Conservation (phyloP, 2,888 invertebrate genomes). For the Ischnura elegans region DNA sequence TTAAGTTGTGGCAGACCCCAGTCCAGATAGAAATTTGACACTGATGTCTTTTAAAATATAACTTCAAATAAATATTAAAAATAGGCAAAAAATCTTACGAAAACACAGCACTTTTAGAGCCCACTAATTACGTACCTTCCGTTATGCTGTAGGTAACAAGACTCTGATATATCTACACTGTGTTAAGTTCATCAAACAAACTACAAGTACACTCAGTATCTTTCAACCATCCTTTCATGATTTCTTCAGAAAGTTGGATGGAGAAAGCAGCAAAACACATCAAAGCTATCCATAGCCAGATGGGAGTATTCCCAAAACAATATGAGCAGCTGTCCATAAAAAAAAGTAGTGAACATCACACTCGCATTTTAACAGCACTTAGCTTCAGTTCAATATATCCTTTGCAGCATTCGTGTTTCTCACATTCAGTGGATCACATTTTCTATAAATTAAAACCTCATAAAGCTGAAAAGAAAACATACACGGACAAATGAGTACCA, state of each 20-base stretch:
- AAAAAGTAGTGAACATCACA: conserved; percentile 62
- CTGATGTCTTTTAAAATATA: background rate
- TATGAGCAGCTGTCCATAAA: conserved; percentile 62
- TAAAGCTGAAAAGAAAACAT: conserved; percentile 37
- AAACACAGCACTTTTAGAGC: conserved; percentile 9
- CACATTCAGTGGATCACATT: conserved; percentile 65
- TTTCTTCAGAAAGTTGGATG: conserved; percentile 41
- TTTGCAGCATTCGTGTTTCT: conserved; percentile 31
- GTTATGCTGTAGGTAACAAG: conserved; percentile 32
- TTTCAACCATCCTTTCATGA: conserved; percentile 41
- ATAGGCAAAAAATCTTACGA: background rate
- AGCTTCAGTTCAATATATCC: conserved; percentile 50
- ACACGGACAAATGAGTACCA: background rate
- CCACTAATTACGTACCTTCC: conserved; percentile 41
- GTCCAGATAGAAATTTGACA: background rate
- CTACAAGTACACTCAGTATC: conserved; percentile 54
- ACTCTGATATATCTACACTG: conserved; percentile 39
- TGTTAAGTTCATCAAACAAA: conserved; percentile 58
- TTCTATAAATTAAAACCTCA: conserved; percentile 57
- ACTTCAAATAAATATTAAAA: conserved; percentile 50
- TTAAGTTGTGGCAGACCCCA: background rate
- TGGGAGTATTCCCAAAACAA: conserved; percentile 49
- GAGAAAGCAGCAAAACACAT: conserved; percentile 52
- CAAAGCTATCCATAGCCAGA: conserved; percentile 52
- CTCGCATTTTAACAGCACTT: conserved; percentile 56